These are phyloP conservation scores for Tetramorium simillimum DNA, from an alignment of 1,140 invertebrate genomes.

Conservation along the genomic window DNA sequence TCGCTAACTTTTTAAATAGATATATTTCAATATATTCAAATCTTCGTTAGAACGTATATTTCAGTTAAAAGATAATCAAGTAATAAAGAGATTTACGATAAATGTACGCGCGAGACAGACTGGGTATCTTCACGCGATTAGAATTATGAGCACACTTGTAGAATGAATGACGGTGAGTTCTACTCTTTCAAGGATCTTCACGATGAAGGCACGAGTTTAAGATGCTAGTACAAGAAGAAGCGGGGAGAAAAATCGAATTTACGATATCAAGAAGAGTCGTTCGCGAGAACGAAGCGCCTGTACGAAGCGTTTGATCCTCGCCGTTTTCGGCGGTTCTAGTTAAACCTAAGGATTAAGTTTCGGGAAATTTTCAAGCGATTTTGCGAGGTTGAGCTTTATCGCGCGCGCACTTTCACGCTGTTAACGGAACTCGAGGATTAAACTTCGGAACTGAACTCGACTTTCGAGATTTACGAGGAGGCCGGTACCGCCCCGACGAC, in stretches of 20 bases:
- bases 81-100: no score
- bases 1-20: not conserved
- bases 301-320: slow-evolving; percentile 38
- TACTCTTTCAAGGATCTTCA: not conserved
- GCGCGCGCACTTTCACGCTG: slow-evolving; percentile 30
- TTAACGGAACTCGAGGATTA: slow-evolving; percentile 40
- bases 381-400: slow-evolving; percentile 32
- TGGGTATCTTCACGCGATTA: not conserved
- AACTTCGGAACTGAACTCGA: slow-evolving; percentile 47
- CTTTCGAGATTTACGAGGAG: slow-evolving; percentile 44
- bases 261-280: slow-evolving; percentile 31
- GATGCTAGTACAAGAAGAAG: not conserved
- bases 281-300: slow-evolving; percentile 2
- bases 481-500: not conserved
- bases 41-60: not conserved
- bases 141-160: slow-evolving; percentile 22
- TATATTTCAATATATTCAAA: not conserved
- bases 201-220: slow-evolving; percentile 5
- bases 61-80: not conserved
- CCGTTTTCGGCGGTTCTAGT: slow-evolving; percentile 46
- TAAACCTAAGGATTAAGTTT: slow-evolving; percentile 59
- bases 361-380: slow-evolving; percentile 58
- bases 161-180: slow-evolving; percentile 6
- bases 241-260: slow-evolving; percentile 41
- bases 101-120: no score